Conservation (phyloP, 2,888 invertebrate genomes). For the Chalcosyrphus nemorum region DNA sequence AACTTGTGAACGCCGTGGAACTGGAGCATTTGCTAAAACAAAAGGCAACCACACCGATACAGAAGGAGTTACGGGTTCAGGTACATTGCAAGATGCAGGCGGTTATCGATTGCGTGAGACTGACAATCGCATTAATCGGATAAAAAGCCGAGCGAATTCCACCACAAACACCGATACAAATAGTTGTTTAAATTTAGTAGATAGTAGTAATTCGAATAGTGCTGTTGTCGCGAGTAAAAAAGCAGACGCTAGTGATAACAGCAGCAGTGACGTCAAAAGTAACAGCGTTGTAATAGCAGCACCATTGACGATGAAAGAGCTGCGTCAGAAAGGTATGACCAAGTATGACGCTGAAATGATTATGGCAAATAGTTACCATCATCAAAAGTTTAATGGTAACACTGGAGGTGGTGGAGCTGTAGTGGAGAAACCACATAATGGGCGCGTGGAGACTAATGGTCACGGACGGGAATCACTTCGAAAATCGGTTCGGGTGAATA, state of each 20-base stretch:
- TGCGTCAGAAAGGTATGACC: slow-evolving; percentile 92
- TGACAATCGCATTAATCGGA: slow-evolving; percentile 95
- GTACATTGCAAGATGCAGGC: slow-evolving; percentile 83
- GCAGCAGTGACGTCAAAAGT: slow-evolving; percentile 73
- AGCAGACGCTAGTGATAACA: slow-evolving; percentile 43
- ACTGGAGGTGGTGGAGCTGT: slow-evolving; percentile 26
- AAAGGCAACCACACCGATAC: slow-evolving; percentile 75
- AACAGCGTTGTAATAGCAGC: slow-evolving; percentile 50
- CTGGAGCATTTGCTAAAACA: slow-evolving; percentile 90
- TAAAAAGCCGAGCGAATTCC: slow-evolving; percentile 85
- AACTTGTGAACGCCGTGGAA: slow-evolving; percentile 97
- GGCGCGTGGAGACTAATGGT: slow-evolving; percentile 52
- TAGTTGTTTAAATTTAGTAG: slow-evolving; percentile 79
- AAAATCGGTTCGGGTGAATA: slow-evolving; percentile 81
- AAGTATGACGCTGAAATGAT: slow-evolving; percentile 94
- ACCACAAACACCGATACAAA: slow-evolving; percentile 78
- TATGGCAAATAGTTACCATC: slow-evolving; percentile 84
- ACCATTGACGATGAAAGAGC: slow-evolving; percentile 89
- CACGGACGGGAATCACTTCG: slow-evolving; percentile 77
- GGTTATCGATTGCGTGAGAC: slow-evolving; percentile 96
- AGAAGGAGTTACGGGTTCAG: slow-evolving; percentile 74
- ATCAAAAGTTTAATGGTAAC: slow-evolving; percentile 75
- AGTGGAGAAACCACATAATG: slow-evolving; percentile 44
- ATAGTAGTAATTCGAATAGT: slow-evolving; percentile 79
- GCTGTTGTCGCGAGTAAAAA: slow-evolving; percentile 75